phyloP scores from a whole-genome alignment of 2,113 vertebrate species.

The Triplophysa dalaica region DNA sequence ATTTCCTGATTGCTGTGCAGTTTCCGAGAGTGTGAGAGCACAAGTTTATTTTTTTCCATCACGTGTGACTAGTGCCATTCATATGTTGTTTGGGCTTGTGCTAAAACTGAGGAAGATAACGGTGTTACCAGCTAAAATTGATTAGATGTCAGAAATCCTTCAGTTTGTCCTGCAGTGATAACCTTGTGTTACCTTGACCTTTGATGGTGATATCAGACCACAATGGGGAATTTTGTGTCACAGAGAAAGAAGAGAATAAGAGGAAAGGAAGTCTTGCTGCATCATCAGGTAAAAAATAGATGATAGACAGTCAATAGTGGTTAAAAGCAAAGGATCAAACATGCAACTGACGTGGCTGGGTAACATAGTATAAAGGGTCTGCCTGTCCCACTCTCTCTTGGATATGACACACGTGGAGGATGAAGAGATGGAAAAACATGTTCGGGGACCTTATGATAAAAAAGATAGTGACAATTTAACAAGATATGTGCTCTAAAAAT shows the following conservation, averaged over 20 bases:
- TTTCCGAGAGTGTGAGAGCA: no score
- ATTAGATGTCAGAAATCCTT: not conserved
- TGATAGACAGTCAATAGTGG: not conserved
- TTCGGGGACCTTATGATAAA: not conserved
- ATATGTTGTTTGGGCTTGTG: not conserved
- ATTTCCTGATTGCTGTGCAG: no score
- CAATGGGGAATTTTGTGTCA: not conserved
- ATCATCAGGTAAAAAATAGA: not conserved
- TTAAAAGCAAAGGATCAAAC: slow-evolving; percentile 15
- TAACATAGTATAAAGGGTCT: not conserved
- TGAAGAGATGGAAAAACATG: not conserved
- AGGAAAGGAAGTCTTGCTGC: not conserved
- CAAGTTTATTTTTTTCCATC: no score
- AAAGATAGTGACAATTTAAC: not conserved
- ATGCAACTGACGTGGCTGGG: not conserved
- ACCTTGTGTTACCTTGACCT: not conserved
- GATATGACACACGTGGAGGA: not conserved
- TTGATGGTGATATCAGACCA: not conserved
- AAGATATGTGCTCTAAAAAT: not conserved
- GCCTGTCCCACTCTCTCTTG: not conserved
- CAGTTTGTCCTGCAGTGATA: not conserved
- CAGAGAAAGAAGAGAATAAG: slow-evolving; percentile 6
- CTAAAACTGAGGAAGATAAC: no score
- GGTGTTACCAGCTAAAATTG: no score
- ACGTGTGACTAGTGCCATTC: not conserved